Evolutionary conservation across 2,888 invertebrate species (phyloP), one percentile per base, ranked within the genome.

Genomic region (Ypsolopha scabrella): DNA sequence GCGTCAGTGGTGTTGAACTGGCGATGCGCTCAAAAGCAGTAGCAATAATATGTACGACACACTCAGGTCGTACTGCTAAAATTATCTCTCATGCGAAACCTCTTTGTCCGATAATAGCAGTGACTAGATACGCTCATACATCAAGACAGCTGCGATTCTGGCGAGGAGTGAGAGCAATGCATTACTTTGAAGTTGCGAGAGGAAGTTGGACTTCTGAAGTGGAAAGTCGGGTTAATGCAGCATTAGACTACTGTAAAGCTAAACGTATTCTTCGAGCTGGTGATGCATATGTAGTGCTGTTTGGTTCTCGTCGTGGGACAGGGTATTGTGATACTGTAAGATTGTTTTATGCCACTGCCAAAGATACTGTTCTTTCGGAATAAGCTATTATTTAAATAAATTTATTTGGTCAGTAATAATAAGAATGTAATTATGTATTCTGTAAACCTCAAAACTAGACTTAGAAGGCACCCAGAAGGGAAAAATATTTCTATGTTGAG

Each of bases 41-140:
- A 41, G 77, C 68, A 38, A 94, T 97, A 59, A 89, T 97, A 60
- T 91, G 94, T 50, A 83, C 94, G 50, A 95, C 96, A 8, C 91
- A 90, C 46, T 88, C 89, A n/a, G 90, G 90, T 9, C 76, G 91
- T 58, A 92, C 93, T 33, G 94, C 94, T 7, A 90, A 90, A 69
- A 71, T 91, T 56, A 72, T 94, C 49, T 89, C 94, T 2, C 89
- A 90, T 56, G 91, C 89, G 60, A 86, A 89, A 59, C 93, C 94
- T 1, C 76, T 89, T 51, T 94, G 94, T 68, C 94, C 94, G 0
- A 90, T 95, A 52, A 80, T 95, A 51, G 91, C 93, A 6, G 88
- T 95, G 8, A 93, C 93, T 0, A 82, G 93, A 60, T 86, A 88
- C 55, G 89, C 89, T 33, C 89, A 90, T 59, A 89, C 91, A 7